phyloP scores from a whole-genome alignment of 2,797 vertebrate species.

The Lycodopsis pacificus region DNA sequence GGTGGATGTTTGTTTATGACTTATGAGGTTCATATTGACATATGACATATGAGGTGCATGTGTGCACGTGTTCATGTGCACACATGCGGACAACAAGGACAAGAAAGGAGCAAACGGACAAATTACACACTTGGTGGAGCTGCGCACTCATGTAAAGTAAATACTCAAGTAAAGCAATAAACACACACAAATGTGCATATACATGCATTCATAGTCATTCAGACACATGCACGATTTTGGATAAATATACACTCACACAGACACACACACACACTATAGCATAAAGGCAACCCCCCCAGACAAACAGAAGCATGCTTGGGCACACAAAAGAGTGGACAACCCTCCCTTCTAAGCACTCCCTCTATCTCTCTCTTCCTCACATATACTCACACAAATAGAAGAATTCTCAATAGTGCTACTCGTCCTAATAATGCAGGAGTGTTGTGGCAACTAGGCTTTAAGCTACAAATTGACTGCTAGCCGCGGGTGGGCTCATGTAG shows the following conservation, averaged over 20 bases:
- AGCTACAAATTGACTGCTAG: constrained; percentile 83
- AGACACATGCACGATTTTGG: constrained; percentile 15
- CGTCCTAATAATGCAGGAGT: constrained; percentile 81
- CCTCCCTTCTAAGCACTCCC: constrained; percentile 17
- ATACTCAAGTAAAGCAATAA: constrained; percentile 9
- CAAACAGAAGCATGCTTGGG: constrained; percentile 20
- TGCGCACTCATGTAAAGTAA: not conserved
- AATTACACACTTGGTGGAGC: not conserved
- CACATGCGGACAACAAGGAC: constrained; percentile 43
- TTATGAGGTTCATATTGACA: constrained; percentile 51
- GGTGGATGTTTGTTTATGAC: constrained; percentile 64
- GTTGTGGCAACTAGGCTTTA: constrained; percentile 81
- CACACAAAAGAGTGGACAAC: constrained; percentile 32
- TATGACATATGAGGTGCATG: constrained; percentile 58
- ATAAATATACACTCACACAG: constrained; percentile 8
- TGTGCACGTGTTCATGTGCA: constrained; percentile 39
- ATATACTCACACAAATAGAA: constrained; percentile 46
- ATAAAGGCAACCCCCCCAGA: constrained; percentile 18
- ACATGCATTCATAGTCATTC: not conserved
- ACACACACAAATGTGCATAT: not conserved
- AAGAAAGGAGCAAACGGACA: constrained; percentile 10
- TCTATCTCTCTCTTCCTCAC: constrained; percentile 10
- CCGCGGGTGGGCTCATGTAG: constrained; percentile 75
- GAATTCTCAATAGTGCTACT: constrained; percentile 75
- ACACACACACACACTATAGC: not conserved